These are phyloP conservation scores for Cacoxenus indagator DNA, from an alignment of 2,888 invertebrate genomes.

Conservation along the genomic window DNA sequence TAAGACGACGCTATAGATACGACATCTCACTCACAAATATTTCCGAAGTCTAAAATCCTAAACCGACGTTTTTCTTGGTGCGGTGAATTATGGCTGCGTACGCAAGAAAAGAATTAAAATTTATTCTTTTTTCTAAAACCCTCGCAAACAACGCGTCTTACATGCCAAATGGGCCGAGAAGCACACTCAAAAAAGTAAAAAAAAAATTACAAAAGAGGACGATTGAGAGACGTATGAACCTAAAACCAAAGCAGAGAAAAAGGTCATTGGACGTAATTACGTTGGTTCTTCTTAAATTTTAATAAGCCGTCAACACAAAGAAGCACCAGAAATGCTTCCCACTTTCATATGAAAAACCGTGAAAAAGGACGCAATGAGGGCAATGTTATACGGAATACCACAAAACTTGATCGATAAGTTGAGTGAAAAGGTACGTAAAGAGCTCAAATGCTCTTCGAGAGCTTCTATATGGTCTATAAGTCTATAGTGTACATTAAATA, in stretches of 20 bases:
- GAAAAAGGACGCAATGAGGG: neutral
- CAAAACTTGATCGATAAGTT: too few relatives aligned
- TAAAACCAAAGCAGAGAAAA: neutral
- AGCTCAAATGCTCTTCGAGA: too few relatives aligned
- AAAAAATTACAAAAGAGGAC: neutral
- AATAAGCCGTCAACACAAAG: neutral
- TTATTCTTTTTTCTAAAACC: neutral
- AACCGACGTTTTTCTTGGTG: too few relatives aligned
- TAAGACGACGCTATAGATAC: slow-evolving; percentile 52
- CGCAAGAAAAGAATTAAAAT: neutral
- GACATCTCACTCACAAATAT: neutral
- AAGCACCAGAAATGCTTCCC: neutral
- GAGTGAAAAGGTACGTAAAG: too few relatives aligned
- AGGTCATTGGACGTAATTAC: neutral
- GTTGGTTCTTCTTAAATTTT: neutral
- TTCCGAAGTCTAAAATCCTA: neutral
- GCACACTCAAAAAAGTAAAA: neutral
- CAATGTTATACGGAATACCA: neutral
- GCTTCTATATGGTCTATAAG: too few relatives aligned
- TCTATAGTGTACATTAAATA: too few relatives aligned
- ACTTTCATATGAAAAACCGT: neutral
- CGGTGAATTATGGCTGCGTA: neutral
- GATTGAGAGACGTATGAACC: neutral
- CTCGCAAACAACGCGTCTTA: slow-evolving; percentile 2
- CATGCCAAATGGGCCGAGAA: neutral